phyloP scores from a whole-genome alignment of 1,140 invertebrate genomes.

The Charaxes varanes region DNA sequence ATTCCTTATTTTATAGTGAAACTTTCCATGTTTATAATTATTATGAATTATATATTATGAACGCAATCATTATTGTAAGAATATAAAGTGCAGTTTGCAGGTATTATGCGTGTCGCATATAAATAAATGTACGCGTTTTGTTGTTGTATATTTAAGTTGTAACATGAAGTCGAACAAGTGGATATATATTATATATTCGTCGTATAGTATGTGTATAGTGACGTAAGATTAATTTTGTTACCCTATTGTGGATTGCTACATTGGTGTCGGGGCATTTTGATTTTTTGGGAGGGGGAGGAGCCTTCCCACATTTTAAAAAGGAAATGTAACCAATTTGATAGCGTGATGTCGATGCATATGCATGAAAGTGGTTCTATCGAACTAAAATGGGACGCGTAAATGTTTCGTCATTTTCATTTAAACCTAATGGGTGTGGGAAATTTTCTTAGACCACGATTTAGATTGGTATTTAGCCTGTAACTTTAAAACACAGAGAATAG shows the following conservation, averaged over 20 bases:
- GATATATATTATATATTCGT: conserved; percentile 32
- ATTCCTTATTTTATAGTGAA: conserved; percentile 39
- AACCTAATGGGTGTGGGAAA: too few species aligned
- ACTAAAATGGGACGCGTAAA: too few species aligned
- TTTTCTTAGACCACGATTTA: too few species aligned
- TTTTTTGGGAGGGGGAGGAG: too few species aligned
- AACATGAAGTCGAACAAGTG: conserved; percentile 55
- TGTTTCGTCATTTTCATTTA: too few species aligned
- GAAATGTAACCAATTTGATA: too few species aligned
- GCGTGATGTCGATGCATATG: too few species aligned
- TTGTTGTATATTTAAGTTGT: conserved; percentile 51
- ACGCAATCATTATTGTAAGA: conserved; percentile 31
- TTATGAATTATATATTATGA: conserved; percentile 33
- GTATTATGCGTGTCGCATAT: conserved; percentile 32
- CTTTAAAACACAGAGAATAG: too few species aligned
- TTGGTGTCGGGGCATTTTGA: neutral
- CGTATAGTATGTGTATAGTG: conserved; percentile 15
- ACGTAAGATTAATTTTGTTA: conserved; percentile 10
- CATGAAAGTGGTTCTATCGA: too few species aligned
- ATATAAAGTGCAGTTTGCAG: conserved; percentile 51
- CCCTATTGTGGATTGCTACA: conserved; percentile 8
- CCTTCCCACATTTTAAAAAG: too few species aligned
- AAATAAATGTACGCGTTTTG: conserved; percentile 37
- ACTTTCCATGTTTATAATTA: conserved; percentile 43
- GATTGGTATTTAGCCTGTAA: too few species aligned